Conservation (phyloP, 2,797 vertebrate species). For the Hybognathus amarus region DNA sequence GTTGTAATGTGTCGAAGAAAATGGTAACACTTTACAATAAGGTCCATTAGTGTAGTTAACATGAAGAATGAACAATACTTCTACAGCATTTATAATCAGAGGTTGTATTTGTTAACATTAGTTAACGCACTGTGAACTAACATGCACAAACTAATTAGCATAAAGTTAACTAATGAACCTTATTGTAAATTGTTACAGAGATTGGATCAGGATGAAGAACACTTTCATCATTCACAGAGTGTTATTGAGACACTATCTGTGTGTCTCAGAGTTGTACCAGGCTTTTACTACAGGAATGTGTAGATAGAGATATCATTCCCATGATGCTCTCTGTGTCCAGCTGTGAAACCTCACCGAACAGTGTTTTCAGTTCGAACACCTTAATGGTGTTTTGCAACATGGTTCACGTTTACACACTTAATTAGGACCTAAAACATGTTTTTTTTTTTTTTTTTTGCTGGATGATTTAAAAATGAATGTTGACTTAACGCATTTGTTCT, state of each 20-base stretch:
- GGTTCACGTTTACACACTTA: constrained; percentile 59
- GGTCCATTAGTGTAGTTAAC: no score
- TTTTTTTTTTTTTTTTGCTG: background rate
- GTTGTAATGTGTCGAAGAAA: background rate
- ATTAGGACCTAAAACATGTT: constrained; percentile 14
- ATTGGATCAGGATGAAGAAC: background rate
- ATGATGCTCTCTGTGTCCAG: constrained; percentile 51
- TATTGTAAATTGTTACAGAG: no score
- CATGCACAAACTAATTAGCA: no score
- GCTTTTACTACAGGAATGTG: constrained; percentile 5
- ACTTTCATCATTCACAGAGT: background rate
- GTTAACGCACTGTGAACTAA: no score
- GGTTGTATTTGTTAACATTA: no score
- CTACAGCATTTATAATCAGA: no score
- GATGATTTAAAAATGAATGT: constrained; percentile 3
- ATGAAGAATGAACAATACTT: no score
- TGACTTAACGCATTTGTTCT: background rate
- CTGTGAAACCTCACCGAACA: constrained; percentile 60
- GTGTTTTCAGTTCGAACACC: constrained; percentile 59
- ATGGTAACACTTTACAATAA: background rate
- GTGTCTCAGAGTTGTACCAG: background rate
- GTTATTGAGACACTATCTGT: background rate
- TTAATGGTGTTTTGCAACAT: constrained; percentile 59
- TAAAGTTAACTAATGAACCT: no score
- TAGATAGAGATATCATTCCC: background rate